Percentiles rank a stretch among this genome's conserved stretches.
These are phyloP conservation scores for Mactromeris polynyma DNA, from an alignment of 2,888 invertebrate species.

Conservation along the genomic window DNA sequence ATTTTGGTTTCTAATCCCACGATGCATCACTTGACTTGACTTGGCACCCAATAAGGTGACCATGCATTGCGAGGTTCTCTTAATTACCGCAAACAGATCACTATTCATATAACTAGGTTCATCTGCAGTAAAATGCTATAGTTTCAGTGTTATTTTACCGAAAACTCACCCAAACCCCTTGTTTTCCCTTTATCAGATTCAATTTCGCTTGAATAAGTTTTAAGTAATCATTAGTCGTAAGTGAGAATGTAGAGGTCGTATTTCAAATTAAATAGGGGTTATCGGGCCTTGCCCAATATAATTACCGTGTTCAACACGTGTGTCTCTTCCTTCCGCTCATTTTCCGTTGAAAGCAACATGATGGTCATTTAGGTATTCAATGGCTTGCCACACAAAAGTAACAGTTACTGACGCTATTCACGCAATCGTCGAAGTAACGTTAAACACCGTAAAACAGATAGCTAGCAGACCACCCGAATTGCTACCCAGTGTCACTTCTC, in stretches of 20 bases:
- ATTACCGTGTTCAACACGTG: conserved; percentile 34
- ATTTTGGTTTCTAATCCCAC: neutral
- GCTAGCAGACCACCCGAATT: neutral
- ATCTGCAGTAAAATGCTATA: neutral
- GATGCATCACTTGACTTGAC: neutral
- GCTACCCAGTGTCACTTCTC: neutral
- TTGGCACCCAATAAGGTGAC: neutral
- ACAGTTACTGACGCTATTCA: neutral
- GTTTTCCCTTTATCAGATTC: conserved; percentile 11
- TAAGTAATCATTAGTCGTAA: conserved; percentile 3
- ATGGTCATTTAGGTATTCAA: conserved; percentile 19
- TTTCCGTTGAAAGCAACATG: conserved; percentile 14
- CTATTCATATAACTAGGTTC: neutral
- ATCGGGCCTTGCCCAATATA: conserved; percentile 18
- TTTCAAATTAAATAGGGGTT: conserved; percentile 20
- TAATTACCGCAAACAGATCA: neutral
- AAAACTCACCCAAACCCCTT: neutral
- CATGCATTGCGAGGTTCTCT: neutral
- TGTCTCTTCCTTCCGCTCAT: neutral
- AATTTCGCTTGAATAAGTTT: conserved; percentile 1
- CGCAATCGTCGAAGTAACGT: neutral
- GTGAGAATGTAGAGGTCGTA: neutral
- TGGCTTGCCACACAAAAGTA: neutral
- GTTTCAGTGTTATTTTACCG: neutral
- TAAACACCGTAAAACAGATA: neutral